These are phyloP conservation scores for Malurus leucopterus DNA, from an alignment of 2,797 vertebrate genomes.

Conservation along the genomic window DNA sequence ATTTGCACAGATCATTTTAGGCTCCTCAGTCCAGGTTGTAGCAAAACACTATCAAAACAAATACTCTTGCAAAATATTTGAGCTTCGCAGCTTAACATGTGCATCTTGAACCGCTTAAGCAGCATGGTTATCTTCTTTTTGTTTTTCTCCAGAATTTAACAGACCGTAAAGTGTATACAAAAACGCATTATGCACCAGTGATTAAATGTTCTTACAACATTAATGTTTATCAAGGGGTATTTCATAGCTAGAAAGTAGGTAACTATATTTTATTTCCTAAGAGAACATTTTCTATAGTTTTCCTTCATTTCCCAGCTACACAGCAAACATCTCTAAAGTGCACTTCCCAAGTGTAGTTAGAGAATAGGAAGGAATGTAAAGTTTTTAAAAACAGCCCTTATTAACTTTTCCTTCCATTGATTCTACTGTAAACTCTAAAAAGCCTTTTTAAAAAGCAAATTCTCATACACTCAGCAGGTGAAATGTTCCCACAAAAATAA, in stretches of 20 bases:
- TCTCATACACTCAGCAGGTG: slow-evolving; percentile 73
- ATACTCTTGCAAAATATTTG: slow-evolving; percentile 72
- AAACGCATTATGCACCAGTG: slow-evolving; percentile 75
- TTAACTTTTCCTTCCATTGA: slow-evolving; percentile 78
- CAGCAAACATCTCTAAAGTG: slow-evolving; percentile 74
- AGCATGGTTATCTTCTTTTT: slow-evolving; percentile 68
- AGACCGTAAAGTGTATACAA: slow-evolving; percentile 73
- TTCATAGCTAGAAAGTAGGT: slow-evolving; percentile 73
- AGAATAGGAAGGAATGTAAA: slow-evolving; percentile 82
- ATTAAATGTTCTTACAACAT: slow-evolving; percentile 66
- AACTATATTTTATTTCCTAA: slow-evolving; percentile 75
- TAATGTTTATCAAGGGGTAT: slow-evolving; percentile 69
- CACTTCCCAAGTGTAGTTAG: slow-evolving; percentile 77
- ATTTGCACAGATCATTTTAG: slow-evolving; percentile 70
- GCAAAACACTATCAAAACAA: slow-evolving; percentile 73
- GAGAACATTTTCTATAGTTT: slow-evolving; percentile 73
- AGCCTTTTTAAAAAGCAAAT: slow-evolving; percentile 76
- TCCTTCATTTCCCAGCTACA: slow-evolving; percentile 76
- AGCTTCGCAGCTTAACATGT: slow-evolving; percentile 71
- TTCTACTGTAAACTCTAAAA: slow-evolving; percentile 80
- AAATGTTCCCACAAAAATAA: slow-evolving; percentile 67
- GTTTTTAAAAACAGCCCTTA: slow-evolving; percentile 85
- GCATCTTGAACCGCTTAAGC: slow-evolving; percentile 71
- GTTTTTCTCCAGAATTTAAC: slow-evolving; percentile 71
- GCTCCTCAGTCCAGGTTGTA: slow-evolving; percentile 61